Base-by-base conservation (phyloP, 92 coral and sea anemone species). In the Blastomussa wellsi region DNA sequence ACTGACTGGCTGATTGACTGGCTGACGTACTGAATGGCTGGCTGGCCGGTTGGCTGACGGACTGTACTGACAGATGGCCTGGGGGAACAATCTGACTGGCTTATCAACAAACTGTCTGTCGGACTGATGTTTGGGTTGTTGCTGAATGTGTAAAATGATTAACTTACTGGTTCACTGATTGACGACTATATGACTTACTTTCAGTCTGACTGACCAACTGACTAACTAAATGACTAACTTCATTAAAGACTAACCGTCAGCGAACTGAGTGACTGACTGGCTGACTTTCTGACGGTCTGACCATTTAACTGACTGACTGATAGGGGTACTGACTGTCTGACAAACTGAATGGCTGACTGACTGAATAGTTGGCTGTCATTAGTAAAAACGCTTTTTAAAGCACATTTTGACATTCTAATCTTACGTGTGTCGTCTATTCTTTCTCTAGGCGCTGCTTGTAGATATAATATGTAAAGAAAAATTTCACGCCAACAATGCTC, bases 381-480 rank as follows among this genome's bases (percentile, higher is more conserved):
- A n/a, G n/a, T n/a, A n/a, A n/a, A n/a, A n/a, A n/a, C n/a, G n/a
- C n/a, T n/a, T n/a, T n/a, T n/a, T n/a, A n/a, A n/a, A n/a, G n/a
- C n/a, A n/a, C 55, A 14, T 49, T 1, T 49, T 49, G 55, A 49
- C 55, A 49, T 12, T 49, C 11, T 9, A 20, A 0, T 55, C 26
- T 55, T 20, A 55, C 64, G 22, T 24, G 10, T 57, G 10, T 24
- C 7, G 13, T 41, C n/a, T 31, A n/a, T 57, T 7, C 49, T 13
- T 87, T 76, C 49, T 62, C 24, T 65, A 94, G 98, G 85, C 89
- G 13, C 90, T 94, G 38, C 79, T 94, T 51, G 79, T 93, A 7
- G 89, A 90, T 42, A 94, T 92, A 26, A 73, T 90, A 60, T 94
- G 98, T 77, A 84, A 73, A 24, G 92, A 94, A 35, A 93, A 93